Evolutionary conservation across 2,888 invertebrate species (phyloP), one percentile per base, ranked within the genome.

Genomic region (Acholoe squamosa): DNA sequence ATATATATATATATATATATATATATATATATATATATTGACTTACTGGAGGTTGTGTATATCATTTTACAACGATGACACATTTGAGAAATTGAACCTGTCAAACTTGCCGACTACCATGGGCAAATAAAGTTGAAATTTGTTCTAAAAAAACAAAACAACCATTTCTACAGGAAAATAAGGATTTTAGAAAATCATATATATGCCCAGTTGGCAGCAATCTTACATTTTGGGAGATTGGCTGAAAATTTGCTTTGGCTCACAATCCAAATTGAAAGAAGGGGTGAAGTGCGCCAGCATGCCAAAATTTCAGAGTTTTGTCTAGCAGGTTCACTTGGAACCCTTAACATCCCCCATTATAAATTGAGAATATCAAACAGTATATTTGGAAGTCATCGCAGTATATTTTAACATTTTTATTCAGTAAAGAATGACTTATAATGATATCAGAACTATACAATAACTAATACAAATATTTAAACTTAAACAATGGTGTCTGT

Each of bases 1-100:
- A 71, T 71, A 25, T 71, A 71, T 71, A 71, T 71, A 71, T 71
- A 71, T 71, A 71, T 71, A 25, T 71, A 71, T 71, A 71, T 71
- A 71, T 71, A 71, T 71, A 71, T 71, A 71, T 71, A 71, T 71
- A 71, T 71, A 71, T 71, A 25, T 71, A 71, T 71, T n/a, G 14
- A 71, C 25, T n/a, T n/a, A n/a, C 25, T 71, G 14, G 71, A n/a
- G 25, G 16, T 71, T 71, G 71, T 10, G 25, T 19, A 54, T 54
- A 19, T 54, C 54, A 14, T 54, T 54, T 14, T 54, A 10, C 10
- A 54, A 54, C 19, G 10, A 54, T 54, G 19, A 14, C 19, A 10
- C 54, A 10, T 19, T 54, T 54, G 54, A 14, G 54, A 54, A 14
- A 54, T 54, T 14, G 12, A 54, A 10, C 19, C 19, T 54, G 54